Percentiles rank a stretch among this genome's conserved stretches.
Evolutionary conservation across 2,797 vertebrate species (phyloP).

Genomic region (Mormyrops attenuatus): DNA sequence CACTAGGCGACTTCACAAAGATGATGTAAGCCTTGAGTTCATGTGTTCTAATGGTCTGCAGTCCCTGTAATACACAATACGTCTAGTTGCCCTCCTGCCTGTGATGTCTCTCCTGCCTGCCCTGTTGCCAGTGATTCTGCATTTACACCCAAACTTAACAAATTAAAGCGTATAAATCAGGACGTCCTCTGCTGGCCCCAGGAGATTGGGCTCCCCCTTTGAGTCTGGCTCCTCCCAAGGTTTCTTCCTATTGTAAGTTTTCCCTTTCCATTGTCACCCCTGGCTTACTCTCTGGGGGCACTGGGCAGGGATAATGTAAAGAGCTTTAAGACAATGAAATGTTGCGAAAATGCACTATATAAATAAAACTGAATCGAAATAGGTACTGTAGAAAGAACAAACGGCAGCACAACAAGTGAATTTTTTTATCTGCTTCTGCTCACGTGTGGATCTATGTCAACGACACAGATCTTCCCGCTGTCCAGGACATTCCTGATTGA

Average conservation of each 20-base stretch:
- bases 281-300: not conserved
- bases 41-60: slow-evolving; percentile 74
- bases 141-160: not conserved
- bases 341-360: not conserved
- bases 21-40: slow-evolving; percentile 85
- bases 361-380: not conserved
- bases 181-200: not conserved
- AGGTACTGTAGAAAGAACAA: not conserved
- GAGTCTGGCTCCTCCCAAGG: not conserved
- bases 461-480: slow-evolving; percentile 77
- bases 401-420: not conserved
- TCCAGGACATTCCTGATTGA: slow-evolving; percentile 71
- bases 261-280: not conserved
- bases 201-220: not conserved
- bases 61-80: slow-evolving; percentile 56
- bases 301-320: not conserved
- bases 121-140: not conserved
- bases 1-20: slow-evolving; percentile 83
- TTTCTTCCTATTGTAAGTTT: not conserved
- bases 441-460: slow-evolving; percentile 87
- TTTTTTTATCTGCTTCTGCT: slow-evolving; percentile 30
- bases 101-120: not conserved
- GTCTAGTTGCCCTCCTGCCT: not conserved
- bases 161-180: not conserved
- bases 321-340: not conserved